Base-by-base conservation (phyloP, 2,888 invertebrate species). In the Hoplodrina blanda region DNA sequence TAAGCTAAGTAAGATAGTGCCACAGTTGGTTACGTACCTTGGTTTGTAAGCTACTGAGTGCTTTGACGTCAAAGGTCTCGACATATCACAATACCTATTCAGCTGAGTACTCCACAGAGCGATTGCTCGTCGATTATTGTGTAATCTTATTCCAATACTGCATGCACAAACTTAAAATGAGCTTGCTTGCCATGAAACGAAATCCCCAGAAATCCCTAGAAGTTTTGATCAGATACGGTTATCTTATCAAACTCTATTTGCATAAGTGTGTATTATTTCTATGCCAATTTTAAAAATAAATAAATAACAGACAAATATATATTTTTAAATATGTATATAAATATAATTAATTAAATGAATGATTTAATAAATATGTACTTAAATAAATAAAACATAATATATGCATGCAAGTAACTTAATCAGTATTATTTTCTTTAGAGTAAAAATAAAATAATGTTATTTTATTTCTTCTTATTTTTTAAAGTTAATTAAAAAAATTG, bases 1-100 rank as follows among this genome's bases (percentile, higher is more conserved):
- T 81, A 76, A 79, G 76, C 61, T 71, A 72, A 69, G 60, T 79
- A 67, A 71, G 69, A 83, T 79, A 64, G 60, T 33, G 64, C 57
- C 55, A 57, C 52, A 60, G 59, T 63, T 13, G 49, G 59, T 80
- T 50, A 53, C 52, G 41, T 55, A 55, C 67, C 57, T 78, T 54
- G 41, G 33, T 62, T 41, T 54, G n/a, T 50, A 64, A 54, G 61
- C 20, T 50, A 55, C 56, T 54, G 50, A 65, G 55, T 37, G 44
- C 25, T 79, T 80, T 74, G 62, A 81, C 19, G 33, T 53, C 53
- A 70, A 78, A 60, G 33, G 19, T 33, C n/a, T 49, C 0, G 13
- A 49, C 25, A 19, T 59, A 33, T 44, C 56, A 46, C 62, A 11
- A 41, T 8, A 7, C 41, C 11, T 56, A 15, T 13, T 55, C 15